Conservation (phyloP, 2,888 invertebrate species). For the Embidobia sp. region DNA sequence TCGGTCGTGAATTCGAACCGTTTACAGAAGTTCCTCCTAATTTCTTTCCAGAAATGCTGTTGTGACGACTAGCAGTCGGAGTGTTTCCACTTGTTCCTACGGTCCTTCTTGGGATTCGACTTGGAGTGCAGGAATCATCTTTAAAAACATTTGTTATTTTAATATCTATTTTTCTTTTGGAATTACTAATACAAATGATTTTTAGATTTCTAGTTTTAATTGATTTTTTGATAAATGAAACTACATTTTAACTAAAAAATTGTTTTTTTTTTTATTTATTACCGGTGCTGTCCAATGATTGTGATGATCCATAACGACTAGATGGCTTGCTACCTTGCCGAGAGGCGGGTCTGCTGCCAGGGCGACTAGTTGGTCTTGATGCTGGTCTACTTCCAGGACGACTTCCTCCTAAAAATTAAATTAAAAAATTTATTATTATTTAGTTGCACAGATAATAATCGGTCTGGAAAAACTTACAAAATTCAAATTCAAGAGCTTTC, state of each 20-base stretch:
- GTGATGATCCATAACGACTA: slow-evolving; percentile 95
- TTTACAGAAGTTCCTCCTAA: slow-evolving; percentile 83
- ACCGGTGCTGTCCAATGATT: slow-evolving; percentile 95
- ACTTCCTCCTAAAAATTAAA: slow-evolving; percentile 84
- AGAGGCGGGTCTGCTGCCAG: slow-evolving; percentile 92
- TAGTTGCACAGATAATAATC: too few relatives aligned
- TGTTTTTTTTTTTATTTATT: too few relatives aligned
- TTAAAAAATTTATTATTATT: not conserved
- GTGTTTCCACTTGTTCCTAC: slow-evolving; percentile 84
- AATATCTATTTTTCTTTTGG: too few relatives aligned
- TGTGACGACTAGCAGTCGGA: slow-evolving; percentile 84
- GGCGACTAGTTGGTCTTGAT: slow-evolving; percentile 86
- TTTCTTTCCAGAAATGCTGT: slow-evolving; percentile 84
- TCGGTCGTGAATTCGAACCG: slow-evolving; percentile 85
- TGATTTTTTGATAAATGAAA: too few relatives aligned
- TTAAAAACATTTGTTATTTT: slow-evolving; percentile 38
- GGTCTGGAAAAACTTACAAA: too few relatives aligned
- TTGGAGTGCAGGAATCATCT: slow-evolving; percentile 89
- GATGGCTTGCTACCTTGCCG: slow-evolving; percentile 95
- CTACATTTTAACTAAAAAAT: too few relatives aligned
- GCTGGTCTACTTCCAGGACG: slow-evolving; percentile 83
- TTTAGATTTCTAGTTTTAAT: too few relatives aligned
- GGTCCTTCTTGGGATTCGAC: slow-evolving; percentile 90
- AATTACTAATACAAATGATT: too few relatives aligned
- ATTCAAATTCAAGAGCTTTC: too few relatives aligned